A percentile compares a stretch with the other conserved stretches of the same genome.
These are phyloP conservation scores for Drosophila equinoxialis DNA, from an alignment of 1,140 invertebrate genomes.

Conservation along the genomic window DNA sequence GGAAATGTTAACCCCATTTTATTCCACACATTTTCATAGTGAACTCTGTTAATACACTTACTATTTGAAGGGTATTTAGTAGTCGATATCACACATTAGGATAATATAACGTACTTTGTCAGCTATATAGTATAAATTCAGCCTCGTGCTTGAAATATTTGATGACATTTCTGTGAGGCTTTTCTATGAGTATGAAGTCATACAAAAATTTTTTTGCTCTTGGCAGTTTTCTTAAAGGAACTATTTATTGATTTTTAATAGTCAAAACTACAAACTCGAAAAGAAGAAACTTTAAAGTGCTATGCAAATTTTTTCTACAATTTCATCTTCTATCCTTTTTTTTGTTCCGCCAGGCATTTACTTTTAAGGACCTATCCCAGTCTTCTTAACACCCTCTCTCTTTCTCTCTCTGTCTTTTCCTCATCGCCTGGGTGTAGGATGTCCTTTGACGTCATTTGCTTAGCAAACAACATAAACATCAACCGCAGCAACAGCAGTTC, in stretches of 20 bases:
- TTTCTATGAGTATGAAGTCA: not conserved
- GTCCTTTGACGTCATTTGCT: conserved; percentile 72
- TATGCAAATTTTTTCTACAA: conserved; percentile 30
- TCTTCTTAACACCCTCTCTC: not conserved
- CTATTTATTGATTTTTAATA: not conserved
- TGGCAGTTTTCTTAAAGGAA: not conserved
- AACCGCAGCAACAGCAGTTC: conserved; percentile 1
- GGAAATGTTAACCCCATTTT: too few relatives aligned
- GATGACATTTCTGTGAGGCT: conserved; percentile 6
- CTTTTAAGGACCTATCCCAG: conserved; percentile 34
- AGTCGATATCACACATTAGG: conserved; percentile 51
- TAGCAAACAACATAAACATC: conserved; percentile 44
- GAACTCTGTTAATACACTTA: too few relatives aligned
- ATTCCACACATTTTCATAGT: too few relatives aligned
- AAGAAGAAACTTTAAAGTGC: conserved; percentile 30
- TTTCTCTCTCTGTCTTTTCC: not conserved
- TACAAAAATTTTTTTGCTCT: conserved; percentile 18
- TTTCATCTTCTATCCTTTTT: not conserved
- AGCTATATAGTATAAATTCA: conserved; percentile 8
- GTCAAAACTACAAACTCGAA: not conserved
- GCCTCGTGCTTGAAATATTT: conserved; percentile 21
- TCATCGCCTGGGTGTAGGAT: conserved; percentile 17
- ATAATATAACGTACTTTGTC: conserved; percentile 56
- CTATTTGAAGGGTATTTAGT: not conserved
- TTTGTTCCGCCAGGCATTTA: conserved; percentile 26